Evolutionary conservation across 2,113 vertebrate genomes (phyloP).

Genomic region (Gavialis gangeticus): DNA sequence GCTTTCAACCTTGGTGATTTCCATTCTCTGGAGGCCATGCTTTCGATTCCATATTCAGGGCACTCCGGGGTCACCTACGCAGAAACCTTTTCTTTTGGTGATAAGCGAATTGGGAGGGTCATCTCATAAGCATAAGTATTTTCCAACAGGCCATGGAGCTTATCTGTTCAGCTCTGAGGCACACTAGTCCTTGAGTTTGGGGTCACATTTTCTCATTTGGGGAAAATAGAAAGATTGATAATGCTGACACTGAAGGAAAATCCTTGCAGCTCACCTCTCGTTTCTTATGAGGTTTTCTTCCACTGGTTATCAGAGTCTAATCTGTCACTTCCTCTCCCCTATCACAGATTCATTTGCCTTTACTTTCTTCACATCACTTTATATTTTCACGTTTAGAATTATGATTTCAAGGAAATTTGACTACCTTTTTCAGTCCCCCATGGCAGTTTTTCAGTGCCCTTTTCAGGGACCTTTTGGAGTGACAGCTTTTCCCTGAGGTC

Average conservation of each 20-base stretch:
- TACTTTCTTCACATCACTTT: neutral
- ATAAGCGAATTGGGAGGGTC: neutral
- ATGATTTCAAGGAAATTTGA: neutral
- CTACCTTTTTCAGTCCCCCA: neutral
- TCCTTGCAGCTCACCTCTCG: neutral
- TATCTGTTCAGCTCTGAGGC: neutral
- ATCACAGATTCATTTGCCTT: neutral
- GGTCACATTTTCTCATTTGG: neutral
- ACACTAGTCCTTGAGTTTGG: neutral
- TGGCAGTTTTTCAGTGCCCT: neutral
- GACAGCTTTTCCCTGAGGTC: neutral
- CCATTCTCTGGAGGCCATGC: neutral
- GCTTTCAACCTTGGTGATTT: neutral
- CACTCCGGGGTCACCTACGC: neutral
- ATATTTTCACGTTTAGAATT: neutral
- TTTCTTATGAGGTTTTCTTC: neutral
- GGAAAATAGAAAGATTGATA: neutral
- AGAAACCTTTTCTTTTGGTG: neutral
- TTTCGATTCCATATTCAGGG: neutral
- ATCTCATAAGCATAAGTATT: neutral
- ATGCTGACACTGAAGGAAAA: neutral
- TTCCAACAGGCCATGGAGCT: neutral
- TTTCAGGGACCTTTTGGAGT: neutral
- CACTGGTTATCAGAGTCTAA: neutral
- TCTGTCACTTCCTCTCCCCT: neutral